Evolutionary conservation across 2,888 invertebrate genomes (phyloP).

Genomic region (Drosophila austrosaltans): DNA sequence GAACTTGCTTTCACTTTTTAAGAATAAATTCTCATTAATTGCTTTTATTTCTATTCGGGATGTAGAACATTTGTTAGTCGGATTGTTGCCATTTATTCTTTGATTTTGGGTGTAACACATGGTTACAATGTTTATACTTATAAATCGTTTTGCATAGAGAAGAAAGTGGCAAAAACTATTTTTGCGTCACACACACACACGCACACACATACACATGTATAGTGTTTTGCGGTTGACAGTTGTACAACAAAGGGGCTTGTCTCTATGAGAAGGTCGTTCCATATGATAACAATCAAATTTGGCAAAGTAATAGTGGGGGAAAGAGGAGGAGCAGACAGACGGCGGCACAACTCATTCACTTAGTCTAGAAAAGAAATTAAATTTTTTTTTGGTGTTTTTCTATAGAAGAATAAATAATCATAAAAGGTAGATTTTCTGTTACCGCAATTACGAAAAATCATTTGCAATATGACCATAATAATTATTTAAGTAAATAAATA

Average conservation of each 20-base stretch:
- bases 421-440: not conserved
- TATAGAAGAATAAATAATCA: not conserved
- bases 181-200: slow-evolving; percentile 27
- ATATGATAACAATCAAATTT: slow-evolving; percentile 49
- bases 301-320: slow-evolving; percentile 23
- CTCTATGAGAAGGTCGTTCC: slow-evolving; percentile 40
- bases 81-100: slow-evolving; percentile 15
- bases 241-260: slow-evolving; percentile 66
- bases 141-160: slow-evolving; percentile 59
- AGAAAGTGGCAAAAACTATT: slow-evolving; percentile 65
- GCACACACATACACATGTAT: slow-evolving; percentile 34
- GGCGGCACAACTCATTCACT: not conserved
- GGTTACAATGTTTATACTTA: slow-evolving; percentile 38
- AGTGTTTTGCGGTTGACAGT: slow-evolving; percentile 67
- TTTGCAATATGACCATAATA: slow-evolving; percentile 7
- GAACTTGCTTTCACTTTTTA: too few relatives aligned
- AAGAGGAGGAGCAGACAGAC: not conserved
- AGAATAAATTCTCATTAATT: too few relatives aligned
- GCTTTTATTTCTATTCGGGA: too few relatives aligned
- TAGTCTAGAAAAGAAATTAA: not conserved
- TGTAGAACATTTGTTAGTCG: not conserved
- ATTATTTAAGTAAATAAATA: slow-evolving; percentile 25
- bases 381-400: not conserved
- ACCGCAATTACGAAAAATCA: not conserved
- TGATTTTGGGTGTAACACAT: slow-evolving; percentile 49